Evolutionary conservation across 2,888 invertebrate genomes (phyloP).

Genomic region (Clusia tigrina): DNA sequence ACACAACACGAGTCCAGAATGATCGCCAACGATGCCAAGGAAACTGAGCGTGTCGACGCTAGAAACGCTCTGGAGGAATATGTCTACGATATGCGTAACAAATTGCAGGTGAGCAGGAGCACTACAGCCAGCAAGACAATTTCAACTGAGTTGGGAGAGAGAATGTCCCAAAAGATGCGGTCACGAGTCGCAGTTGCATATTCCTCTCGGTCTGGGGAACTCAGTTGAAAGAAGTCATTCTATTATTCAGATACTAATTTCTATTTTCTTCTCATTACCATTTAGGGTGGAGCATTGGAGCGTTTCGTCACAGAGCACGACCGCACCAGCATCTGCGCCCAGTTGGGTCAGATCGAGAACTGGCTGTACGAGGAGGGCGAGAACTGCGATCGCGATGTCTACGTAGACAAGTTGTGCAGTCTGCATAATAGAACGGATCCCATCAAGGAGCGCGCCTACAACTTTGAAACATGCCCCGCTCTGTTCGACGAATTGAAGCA

Average conservation of each 20-base stretch:
- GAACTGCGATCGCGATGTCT: constrained; percentile 81
- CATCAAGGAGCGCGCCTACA: constrained; percentile 82
- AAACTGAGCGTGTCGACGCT: constrained; percentile 94
- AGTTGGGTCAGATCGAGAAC: constrained; percentile 86
- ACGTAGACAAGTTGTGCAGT: constrained; percentile 71
- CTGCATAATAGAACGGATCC: constrained; percentile 85
- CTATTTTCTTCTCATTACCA: no score
- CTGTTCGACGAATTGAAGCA: constrained; percentile 83
- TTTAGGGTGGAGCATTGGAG: constrained; percentile 76
- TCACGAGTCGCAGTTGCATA: no score
- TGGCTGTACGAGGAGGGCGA: constrained; percentile 98
- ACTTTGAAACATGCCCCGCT: constrained; percentile 80
- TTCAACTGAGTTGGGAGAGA: no score
- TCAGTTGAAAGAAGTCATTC: no score
- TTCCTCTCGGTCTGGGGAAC: no score
- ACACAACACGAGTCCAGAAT: constrained; percentile 85
- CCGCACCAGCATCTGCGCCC: constrained; percentile 69
- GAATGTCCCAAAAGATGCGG: no score
- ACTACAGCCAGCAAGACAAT: no score
- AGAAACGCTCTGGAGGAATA: constrained; percentile 98
- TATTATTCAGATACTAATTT: no score
- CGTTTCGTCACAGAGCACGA: constrained; percentile 79
- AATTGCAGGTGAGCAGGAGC: constrained; percentile 68
- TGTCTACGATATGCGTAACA: constrained; percentile 94
- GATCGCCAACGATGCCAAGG: constrained; percentile 86